Conservation (phyloP, 2,113 vertebrate genomes). For the Thalassoma bifasciatum region DNA sequence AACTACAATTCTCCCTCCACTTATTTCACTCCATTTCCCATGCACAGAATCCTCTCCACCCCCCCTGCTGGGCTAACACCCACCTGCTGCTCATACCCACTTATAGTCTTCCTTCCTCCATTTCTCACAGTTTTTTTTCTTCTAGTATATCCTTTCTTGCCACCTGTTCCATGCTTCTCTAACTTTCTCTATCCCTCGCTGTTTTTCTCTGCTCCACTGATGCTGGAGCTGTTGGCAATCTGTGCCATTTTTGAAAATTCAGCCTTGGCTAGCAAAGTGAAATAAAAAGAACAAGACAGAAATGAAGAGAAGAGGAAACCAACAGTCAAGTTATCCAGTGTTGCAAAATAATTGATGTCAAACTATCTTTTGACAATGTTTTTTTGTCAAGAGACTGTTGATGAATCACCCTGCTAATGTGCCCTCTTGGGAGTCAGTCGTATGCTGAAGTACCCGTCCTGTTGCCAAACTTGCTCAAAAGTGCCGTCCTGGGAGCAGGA, state of each 20-base stretch:
- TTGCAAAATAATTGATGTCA: too few relatives aligned
- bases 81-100: slow-evolving; percentile 35
- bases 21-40: slow-evolving; percentile 26
- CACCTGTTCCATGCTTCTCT: slow-evolving; percentile 26
- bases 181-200: too few relatives aligned
- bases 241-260: too few relatives aligned
- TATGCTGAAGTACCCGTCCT: too few relatives aligned
- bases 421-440: too few relatives aligned
- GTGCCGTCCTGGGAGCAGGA: too few relatives aligned
- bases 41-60: slow-evolving; percentile 20
- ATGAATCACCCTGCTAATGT: too few relatives aligned
- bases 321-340: slow-evolving; percentile 10
- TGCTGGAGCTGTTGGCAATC: too few relatives aligned
- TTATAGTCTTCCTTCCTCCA: background rate
- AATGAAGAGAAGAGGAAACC: slow-evolving; percentile 37
- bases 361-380: too few relatives aligned
- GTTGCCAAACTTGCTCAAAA: too few relatives aligned
- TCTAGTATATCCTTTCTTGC: background rate
- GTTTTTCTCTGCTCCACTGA: too few relatives aligned
- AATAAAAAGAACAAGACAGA: slow-evolving; percentile 13
- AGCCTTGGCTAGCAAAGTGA: slow-evolving; percentile 28
- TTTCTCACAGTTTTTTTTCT: background rate
- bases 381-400: too few relatives aligned
- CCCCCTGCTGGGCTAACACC: background rate
- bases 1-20: slow-evolving; percentile 45